These are phyloP conservation scores for Silurus lanzhouensis DNA, from an alignment of 2,797 vertebrate species.

Conservation along the genomic window DNA sequence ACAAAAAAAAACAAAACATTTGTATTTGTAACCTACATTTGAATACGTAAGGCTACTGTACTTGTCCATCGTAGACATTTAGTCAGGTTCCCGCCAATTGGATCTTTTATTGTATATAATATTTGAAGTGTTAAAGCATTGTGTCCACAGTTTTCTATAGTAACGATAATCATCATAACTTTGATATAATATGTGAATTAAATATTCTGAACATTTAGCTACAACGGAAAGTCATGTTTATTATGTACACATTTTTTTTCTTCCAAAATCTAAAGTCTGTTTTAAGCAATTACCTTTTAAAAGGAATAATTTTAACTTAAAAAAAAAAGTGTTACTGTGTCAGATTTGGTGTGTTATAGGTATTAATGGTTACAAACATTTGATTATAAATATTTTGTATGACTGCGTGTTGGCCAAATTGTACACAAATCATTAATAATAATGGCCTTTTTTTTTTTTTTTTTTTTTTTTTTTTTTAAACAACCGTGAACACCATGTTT, in stretches of 20 bases:
- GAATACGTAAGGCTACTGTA: conserved; percentile 66
- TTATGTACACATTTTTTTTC: conserved; percentile 67
- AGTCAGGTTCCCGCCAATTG: conserved; percentile 70
- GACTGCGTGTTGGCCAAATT: conserved; percentile 61
- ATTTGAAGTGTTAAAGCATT: conserved; percentile 69
- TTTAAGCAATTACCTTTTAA: not conserved
- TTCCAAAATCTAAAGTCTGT: conserved; percentile 42
- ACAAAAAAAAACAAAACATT: conserved; percentile 60
- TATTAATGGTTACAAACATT: conserved; percentile 73
- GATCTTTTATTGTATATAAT: conserved; percentile 76
- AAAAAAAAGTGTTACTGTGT: conserved; percentile 60
- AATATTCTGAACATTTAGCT: conserved; percentile 66
- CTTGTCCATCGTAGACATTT: conserved; percentile 69
- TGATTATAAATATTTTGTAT: conserved; percentile 72
- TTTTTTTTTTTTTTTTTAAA: conserved; percentile 49
- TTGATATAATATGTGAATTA: conserved; percentile 76
- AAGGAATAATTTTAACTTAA: conserved; percentile 44
- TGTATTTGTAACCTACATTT: conserved; percentile 71
- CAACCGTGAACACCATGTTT: conserved; percentile 17
- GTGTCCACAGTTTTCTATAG: conserved; percentile 77
- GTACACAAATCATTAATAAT: conserved; percentile 55
- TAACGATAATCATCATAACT: conserved; percentile 73
- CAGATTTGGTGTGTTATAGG: conserved; percentile 68
- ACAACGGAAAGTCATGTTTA: conserved; percentile 67
- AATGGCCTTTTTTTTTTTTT: conserved; percentile 52